These are phyloP conservation scores for Thamnophis elegans DNA, from an alignment of 2,797 vertebrate genomes.

Conservation along the genomic window DNA sequence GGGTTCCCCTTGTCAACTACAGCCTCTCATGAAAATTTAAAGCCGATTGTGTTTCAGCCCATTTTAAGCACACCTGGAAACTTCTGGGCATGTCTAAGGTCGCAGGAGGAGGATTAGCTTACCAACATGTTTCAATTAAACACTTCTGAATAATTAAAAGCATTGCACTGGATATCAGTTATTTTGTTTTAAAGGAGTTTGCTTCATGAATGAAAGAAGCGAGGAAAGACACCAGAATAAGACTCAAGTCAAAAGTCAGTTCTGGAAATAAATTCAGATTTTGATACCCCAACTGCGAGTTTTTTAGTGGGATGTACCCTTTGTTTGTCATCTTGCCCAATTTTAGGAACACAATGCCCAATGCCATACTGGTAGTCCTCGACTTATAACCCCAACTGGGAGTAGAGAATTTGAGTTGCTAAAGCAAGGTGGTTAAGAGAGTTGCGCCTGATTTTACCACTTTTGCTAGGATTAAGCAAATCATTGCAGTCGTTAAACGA, in stretches of 20 bases:
- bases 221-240: not conserved
- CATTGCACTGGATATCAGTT: constrained; percentile 15
- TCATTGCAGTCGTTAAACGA: too few species aligned
- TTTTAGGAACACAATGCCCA: not conserved
- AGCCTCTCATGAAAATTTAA: constrained; percentile 32
- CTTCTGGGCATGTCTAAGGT: not conserved
- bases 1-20: not conserved
- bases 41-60: constrained; percentile 42
- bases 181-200: constrained; percentile 2
- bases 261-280: not conserved
- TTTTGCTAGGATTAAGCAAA: not conserved
- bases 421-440: too few species aligned
- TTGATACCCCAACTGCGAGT: not conserved
- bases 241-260: not conserved
- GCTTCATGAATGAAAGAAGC: not conserved
- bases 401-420: not conserved
- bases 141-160: constrained; percentile 57
- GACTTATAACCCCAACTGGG: not conserved
- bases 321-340: not conserved
- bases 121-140: constrained; percentile 33
- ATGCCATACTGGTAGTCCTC: too few species aligned
- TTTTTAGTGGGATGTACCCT: not conserved
- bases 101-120: constrained; percentile 38
- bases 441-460: not conserved
- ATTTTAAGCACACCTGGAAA: not conserved